Conservation (phyloP, 2,797 vertebrate species). For the Darevskia nairensis region DNA sequence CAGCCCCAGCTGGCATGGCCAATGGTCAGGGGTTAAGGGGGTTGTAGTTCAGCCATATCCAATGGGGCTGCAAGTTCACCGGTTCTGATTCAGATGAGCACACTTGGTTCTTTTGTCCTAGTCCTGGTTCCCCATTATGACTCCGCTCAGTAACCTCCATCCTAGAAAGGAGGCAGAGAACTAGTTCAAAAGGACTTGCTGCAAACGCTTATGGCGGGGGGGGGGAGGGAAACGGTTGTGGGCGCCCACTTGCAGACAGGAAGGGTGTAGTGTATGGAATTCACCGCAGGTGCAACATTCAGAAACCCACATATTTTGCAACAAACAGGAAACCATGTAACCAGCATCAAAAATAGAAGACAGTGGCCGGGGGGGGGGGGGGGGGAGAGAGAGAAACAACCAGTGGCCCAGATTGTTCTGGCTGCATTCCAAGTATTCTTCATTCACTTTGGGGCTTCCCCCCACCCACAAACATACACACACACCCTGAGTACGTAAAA, state of each 20-base stretch:
- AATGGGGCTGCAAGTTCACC: no score
- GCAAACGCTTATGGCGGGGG: not conserved
- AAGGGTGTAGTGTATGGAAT: not conserved
- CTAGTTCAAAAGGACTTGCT: not conserved
- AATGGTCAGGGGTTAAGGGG: no score
- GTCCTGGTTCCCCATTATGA: not conserved
- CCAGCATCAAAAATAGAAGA: conserved; percentile 65
- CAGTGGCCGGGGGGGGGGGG: not conserved
- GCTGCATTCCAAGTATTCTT: conserved; percentile 49
- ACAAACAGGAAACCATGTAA: conserved; percentile 66
- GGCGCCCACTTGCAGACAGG: not conserved
- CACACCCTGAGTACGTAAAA: not conserved
- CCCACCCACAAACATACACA: not conserved
- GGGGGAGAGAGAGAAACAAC: conserved; percentile 43
- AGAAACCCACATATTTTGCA: conserved; percentile 58
- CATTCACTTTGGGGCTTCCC: not conserved
- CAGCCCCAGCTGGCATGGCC: no score
- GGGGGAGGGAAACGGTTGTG: not conserved
- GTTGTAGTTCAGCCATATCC: no score
- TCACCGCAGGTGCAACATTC: conserved; percentile 46
- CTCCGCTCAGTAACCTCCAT: not conserved
- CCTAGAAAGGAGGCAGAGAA: not conserved
- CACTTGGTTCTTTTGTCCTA: conserved; percentile 31
- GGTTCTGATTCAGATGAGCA: no score
- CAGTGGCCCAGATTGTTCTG: conserved; percentile 55